These are phyloP conservation scores for Taphrorychus bicolor DNA, from an alignment of 2,888 invertebrate species.

Conservation along the genomic window DNA sequence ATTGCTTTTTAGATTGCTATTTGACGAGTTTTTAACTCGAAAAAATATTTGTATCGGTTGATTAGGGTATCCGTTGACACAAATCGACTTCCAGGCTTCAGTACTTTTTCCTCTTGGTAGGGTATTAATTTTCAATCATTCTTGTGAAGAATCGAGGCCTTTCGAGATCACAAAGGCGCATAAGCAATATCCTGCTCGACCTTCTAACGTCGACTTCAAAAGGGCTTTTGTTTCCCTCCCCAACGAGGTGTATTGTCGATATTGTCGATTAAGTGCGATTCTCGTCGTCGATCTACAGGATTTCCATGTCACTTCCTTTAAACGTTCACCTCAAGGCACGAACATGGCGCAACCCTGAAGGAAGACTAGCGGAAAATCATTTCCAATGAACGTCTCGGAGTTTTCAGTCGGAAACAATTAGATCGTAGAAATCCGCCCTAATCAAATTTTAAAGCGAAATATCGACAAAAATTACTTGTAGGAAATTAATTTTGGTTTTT, in stretches of 20 bases:
- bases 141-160: not conserved
- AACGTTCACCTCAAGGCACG: conserved; percentile 1
- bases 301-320: conserved; percentile 7
- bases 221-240: not conserved
- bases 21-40: not conserved
- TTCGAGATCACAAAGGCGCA: not conserved
- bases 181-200: not conserved
- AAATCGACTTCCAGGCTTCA: too few species aligned
- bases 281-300: conserved; percentile 2
- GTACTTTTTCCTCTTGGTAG: not conserved
- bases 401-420: not conserved
- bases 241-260: not conserved
- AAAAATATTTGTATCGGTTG: too few species aligned
- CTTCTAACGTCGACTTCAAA: not conserved
- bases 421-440: not conserved
- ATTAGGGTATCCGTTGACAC: too few species aligned
- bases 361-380: conserved; percentile 8
- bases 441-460: not conserved
- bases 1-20: not conserved
- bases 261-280: not conserved
- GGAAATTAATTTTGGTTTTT: too few species aligned
- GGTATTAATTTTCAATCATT: not conserved
- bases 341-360: not conserved
- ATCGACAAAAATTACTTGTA: too few species aligned
- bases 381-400: conserved; percentile 3